Evolutionary conservation across 23 tunicate genomes (phyloP), one percentile per base, ranked within the genome.

Genomic region (Pegea sp.): DNA sequence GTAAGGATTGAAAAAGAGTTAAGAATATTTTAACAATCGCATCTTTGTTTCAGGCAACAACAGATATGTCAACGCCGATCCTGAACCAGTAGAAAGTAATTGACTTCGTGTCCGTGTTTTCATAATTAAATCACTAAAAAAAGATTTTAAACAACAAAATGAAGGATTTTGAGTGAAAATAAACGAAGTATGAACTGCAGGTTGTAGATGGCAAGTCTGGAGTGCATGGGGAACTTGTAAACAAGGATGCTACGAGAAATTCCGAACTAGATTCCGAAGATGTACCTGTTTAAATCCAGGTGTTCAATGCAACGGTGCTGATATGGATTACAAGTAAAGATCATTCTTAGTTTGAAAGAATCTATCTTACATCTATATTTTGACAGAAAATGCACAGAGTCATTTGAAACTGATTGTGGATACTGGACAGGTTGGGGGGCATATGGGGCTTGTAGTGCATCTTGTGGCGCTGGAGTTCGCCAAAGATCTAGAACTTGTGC

Each of bases 341-440:
- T n/a, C n/a, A n/a, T n/a, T n/a, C n/a, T n/a, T n/a, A n/a, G n/a
- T n/a, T n/a, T n/a, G n/a, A n/a, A n/a, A n/a, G n/a, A n/a, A n/a
- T n/a, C n/a, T n/a, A n/a, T n/a, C n/a, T n/a, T n/a, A n/a, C n/a
- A n/a, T n/a, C n/a, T n/a, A n/a, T n/a, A n/a, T n/a, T n/a, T n/a
- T n/a, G n/a, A 26, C 42, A 87, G 86, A 46, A 24, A 56, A 22
- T 90, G 98, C 57, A 55, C 67, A 29, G 62, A 67, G 30, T 90
- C 81, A 56, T 57, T 90, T 58, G 77, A 77, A 46, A 69, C 54
- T 30, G 38, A 58, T 7, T 90, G 98, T 34, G 90, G 67, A 4
- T 90, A 90, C 69, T 90, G 98, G 98, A 56, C 72, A 28, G 98
- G 98, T 3, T 90, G 98, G 98, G 58, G 72, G 23, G 76, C 42